Evolutionary conservation across 2,113 vertebrate genomes (phyloP).

Genomic region (Ammodytes marinus): DNA sequence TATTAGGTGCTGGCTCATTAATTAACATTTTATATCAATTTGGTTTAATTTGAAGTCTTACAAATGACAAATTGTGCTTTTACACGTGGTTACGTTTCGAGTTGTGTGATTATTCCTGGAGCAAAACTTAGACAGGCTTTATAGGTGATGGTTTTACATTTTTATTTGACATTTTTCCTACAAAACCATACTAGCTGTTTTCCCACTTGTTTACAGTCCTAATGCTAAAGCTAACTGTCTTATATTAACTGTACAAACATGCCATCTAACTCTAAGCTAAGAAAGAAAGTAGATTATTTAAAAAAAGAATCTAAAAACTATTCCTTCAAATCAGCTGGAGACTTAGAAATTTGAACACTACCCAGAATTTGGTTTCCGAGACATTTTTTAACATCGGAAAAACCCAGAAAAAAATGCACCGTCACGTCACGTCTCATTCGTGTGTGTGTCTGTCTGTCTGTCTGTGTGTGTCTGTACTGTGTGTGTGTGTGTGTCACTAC

Average conservation of each 20-base stretch:
- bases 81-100: not conserved
- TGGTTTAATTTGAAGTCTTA: not conserved
- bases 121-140: too few species aligned
- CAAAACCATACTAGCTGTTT: not conserved
- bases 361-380: slow-evolving; percentile 18
- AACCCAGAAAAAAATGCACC: not conserved
- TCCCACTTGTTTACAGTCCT: not conserved
- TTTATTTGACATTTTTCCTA: too few species aligned
- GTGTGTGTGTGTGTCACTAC: slow-evolving; percentile 52
- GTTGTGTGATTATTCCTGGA: not conserved
- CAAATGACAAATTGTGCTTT: not conserved
- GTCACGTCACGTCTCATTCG: too few species aligned
- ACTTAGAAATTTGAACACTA: slow-evolving; percentile 56
- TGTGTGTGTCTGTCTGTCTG: too few species aligned
- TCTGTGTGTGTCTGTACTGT: too few species aligned
- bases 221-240: not conserved
- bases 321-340: slow-evolving; percentile 14
- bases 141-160: too few species aligned
- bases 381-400: slow-evolving; percentile 24
- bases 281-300: not conserved
- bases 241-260: not conserved
- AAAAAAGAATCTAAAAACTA: not conserved
- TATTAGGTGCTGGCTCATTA: not conserved
- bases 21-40: not conserved
- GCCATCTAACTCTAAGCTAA: not conserved